phyloP scores from a whole-genome alignment of 1,140 invertebrate species.

The Cepaea nemoralis region DNA sequence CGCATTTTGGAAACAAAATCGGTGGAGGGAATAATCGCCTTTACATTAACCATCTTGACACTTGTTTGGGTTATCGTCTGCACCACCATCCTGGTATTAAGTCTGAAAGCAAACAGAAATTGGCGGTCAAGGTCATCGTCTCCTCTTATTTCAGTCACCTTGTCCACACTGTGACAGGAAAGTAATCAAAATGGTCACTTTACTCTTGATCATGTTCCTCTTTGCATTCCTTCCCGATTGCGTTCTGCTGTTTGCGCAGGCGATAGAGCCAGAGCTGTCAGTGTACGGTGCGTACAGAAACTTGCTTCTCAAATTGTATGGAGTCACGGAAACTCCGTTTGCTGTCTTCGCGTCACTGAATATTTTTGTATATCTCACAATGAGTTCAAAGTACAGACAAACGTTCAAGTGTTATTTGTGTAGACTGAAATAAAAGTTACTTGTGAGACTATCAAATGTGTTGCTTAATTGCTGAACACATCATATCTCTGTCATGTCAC shows the following conservation, averaged over 20 bases:
- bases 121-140: neutral
- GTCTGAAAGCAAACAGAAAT: neutral
- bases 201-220: neutral
- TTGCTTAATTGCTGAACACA: no score
- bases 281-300: neutral
- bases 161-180: conserved; percentile 14
- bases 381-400: no score
- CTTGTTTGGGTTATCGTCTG: neutral
- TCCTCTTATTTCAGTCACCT: neutral
- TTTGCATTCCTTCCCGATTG: neutral
- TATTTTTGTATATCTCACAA: no score
- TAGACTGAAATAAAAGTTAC: no score
- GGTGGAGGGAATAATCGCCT: neutral
- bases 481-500: no score
- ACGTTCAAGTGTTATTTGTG: no score
- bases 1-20: neutral
- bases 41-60: neutral
- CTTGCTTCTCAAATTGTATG: neutral
- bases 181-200: neutral
- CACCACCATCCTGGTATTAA: neutral
- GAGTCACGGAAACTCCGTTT: neutral
- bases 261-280: neutral
- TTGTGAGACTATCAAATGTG: no score
- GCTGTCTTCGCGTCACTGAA: no score
- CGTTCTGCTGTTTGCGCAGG: neutral